These are phyloP conservation scores for Zosterops pallidus DNA, from an alignment of 2,113 vertebrate species.

Conservation along the genomic window DNA sequence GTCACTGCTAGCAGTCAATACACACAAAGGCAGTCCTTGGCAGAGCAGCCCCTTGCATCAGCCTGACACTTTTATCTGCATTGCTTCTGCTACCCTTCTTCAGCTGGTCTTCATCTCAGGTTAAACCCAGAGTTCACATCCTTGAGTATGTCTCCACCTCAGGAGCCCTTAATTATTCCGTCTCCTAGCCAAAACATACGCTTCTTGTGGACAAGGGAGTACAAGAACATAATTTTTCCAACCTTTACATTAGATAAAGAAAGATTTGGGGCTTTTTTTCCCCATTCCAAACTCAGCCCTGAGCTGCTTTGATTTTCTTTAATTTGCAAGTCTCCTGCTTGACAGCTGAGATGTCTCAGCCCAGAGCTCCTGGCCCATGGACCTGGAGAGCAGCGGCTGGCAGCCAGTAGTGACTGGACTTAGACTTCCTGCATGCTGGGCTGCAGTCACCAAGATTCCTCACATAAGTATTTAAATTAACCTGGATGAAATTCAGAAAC, in stretches of 20 bases:
- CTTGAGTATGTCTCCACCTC: neutral
- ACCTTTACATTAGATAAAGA: neutral
- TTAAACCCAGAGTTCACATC: neutral
- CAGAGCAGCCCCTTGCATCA: neutral
- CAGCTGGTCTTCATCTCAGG: neutral
- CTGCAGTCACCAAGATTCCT: neutral
- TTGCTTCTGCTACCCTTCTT: neutral
- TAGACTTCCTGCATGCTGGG: neutral
- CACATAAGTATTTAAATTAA: neutral
- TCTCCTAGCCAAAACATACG: neutral
- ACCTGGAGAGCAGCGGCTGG: neutral
- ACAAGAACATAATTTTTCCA: neutral
- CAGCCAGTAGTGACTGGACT: neutral
- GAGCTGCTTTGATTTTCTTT: neutral
- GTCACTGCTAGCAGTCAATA: neutral
- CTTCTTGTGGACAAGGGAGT: neutral
- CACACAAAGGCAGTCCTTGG: neutral
- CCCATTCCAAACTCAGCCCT: neutral
- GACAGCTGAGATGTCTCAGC: neutral
- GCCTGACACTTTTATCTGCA: neutral
- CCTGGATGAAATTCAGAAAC: neutral
- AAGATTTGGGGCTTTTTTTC: neutral
- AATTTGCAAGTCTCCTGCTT: neutral
- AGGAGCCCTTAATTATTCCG: neutral
- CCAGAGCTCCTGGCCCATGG: neutral